Base-by-base conservation (phyloP, 2,888 invertebrate species). In the Laspeyria flexula region DNA sequence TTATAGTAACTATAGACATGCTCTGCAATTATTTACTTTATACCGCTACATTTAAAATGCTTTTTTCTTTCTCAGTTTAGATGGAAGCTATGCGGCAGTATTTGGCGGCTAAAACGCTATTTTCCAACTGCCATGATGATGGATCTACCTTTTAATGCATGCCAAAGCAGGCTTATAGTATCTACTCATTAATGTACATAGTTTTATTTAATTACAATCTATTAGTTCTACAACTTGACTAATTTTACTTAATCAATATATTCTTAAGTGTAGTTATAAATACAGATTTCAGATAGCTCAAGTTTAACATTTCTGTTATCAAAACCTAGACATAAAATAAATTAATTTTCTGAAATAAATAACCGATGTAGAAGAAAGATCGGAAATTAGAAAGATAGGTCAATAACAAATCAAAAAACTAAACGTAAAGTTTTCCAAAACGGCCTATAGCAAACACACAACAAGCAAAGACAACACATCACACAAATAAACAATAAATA, bases 361-460 rank as follows among this genome's bases (percentile, higher is more conserved):
- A 75, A 79, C 73, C 75, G 73, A 81, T 83, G 79, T 79, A 75
- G 80, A 83, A 85, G 79, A 81, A 74, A 84, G 82, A 78, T 81
- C 55, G 73, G 76, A 83, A 81, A 79, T 78, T 58, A 76, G 79
- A 83, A 71, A 84, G 75, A 82, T 60, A 85, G 79, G 74, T 81
- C 51, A 73, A 63, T 58, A 72, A 72, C 49, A 76, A 75, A 74
- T 60, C 60, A 79, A 73, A 62, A 69, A 64, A 73, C 60, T 54
- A 67, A 86, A 85, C 75, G 72, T 58, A 79, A 80, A 83, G 82
- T 84, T 80, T 90, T 91, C 92, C 91, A 92, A 92, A 91, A 91
- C 92, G 92, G 90, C 90, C 91, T 90, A 91, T 89, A 91, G 88
- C 90, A 91, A 88, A 91, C 88, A 91, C 91, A 90, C 91, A 88